Evolutionary conservation across 2,888 invertebrate species (phyloP).

Genomic region (Drosophila vallismaia): DNA sequence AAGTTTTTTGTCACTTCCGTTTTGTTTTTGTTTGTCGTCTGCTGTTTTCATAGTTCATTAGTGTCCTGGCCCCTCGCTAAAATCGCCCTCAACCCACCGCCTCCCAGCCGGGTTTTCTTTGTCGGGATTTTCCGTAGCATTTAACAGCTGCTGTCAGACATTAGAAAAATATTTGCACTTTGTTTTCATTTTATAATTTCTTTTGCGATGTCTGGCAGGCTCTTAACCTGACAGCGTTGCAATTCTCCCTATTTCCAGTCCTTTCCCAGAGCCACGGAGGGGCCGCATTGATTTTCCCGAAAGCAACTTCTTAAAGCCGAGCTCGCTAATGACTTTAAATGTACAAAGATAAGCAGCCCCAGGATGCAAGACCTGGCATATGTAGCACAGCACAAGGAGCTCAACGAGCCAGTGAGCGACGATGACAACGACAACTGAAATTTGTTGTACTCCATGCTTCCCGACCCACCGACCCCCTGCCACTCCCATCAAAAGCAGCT

Average conservation of each 20-base stretch:
- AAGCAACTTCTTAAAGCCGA: conserved; percentile 31
- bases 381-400: conserved; percentile 33
- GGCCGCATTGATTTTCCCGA: conserved; percentile 55
- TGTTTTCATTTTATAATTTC: conserved; percentile 55
- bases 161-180: conserved; percentile 72
- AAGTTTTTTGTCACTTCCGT: conserved; percentile 11
- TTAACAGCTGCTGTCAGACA: conserved; percentile 63
- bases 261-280: conserved; percentile 15
- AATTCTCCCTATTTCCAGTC: conserved; percentile 20
- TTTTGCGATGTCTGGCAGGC: conserved; percentile 44
- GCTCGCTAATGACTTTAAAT: conserved; percentile 76
- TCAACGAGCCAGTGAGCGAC: conserved; percentile 40
- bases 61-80: conserved; percentile 33
- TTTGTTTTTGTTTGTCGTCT: conserved; percentile 47
- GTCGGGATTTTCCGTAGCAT: conserved; percentile 25
- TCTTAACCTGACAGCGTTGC: conserved; percentile 47
- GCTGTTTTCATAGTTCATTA: conserved; percentile 67
- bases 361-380: conserved; percentile 36
- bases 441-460: conserved; percentile 54
- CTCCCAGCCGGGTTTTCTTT: conserved; percentile 9
- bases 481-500: conserved; percentile 38
- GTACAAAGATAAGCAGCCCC: conserved; percentile 68
- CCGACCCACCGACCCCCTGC: conserved; percentile 34
- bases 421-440: conserved; percentile 68
- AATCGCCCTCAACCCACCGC: not conserved